phyloP scores from a whole-genome alignment of 92 coral and sea anemone species.

The Porites evermanni region DNA sequence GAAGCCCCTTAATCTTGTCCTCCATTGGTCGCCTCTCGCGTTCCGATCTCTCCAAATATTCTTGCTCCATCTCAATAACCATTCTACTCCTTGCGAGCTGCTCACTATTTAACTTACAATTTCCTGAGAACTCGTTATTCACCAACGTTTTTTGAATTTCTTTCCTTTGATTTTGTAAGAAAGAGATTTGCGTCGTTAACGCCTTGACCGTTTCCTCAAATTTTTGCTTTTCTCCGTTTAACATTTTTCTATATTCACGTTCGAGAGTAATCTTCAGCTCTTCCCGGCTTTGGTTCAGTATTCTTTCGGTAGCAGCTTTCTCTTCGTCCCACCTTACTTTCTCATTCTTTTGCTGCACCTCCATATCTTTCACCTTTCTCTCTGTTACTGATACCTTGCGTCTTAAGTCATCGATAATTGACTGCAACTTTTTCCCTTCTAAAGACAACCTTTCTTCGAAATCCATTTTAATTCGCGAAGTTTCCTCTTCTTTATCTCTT shows the following conservation, averaged over 20 bases:
- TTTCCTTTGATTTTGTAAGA: slow-evolving; percentile 82
- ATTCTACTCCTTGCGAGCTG: slow-evolving; percentile 51
- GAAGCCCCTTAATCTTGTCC: slow-evolving; percentile 81
- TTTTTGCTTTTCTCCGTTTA: slow-evolving; percentile 65
- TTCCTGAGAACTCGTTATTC: slow-evolving; percentile 44
- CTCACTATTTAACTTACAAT: slow-evolving; percentile 22
- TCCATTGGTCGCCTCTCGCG: slow-evolving; percentile 87
- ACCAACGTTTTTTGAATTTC: slow-evolving; percentile 78
- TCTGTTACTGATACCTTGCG: slow-evolving; percentile 70
- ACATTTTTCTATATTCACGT: slow-evolving; percentile 70
- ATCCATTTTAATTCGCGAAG: slow-evolving; percentile 61
- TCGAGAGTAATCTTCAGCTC: slow-evolving; percentile 66
- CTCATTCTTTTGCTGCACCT: slow-evolving; percentile 63
- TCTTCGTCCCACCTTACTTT: slow-evolving; percentile 63
- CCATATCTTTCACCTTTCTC: slow-evolving; percentile 61
- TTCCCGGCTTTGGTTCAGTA: slow-evolving; percentile 61
- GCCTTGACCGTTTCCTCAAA: slow-evolving; percentile 78
- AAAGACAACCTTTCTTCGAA: slow-evolving; percentile 57
- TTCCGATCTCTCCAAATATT: slow-evolving; percentile 69
- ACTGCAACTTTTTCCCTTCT: slow-evolving; percentile 66
- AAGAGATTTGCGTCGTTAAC: slow-evolving; percentile 74
- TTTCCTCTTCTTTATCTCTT: slow-evolving; percentile 72
- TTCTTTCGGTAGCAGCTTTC: slow-evolving; percentile 51
- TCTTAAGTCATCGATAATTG: slow-evolving; percentile 68
- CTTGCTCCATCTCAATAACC: slow-evolving; percentile 78